A percentile compares a stretch with the other conserved stretches of the same genome.
These are phyloP conservation scores for Zaprionus nigranus DNA, from an alignment of 1,140 invertebrate species.

Conservation along the genomic window DNA sequence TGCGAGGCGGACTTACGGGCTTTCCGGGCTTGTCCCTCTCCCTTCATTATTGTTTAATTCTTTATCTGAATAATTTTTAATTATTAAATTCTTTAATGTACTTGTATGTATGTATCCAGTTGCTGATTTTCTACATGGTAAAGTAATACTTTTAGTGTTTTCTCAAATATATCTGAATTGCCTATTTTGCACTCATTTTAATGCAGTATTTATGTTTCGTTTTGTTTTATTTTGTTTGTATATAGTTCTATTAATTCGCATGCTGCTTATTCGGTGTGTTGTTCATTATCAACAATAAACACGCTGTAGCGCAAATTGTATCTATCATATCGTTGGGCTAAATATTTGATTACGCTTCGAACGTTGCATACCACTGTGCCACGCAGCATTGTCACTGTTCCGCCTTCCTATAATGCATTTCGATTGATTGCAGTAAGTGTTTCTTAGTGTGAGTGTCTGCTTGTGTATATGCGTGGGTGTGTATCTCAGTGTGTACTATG, in stretches of 20 bases:
- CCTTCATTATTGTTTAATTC: slow-evolving; percentile 12
- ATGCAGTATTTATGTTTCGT: slow-evolving; percentile 15
- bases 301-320: slow-evolving; percentile 72
- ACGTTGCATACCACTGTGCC: slow-evolving; percentile 40
- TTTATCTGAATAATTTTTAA: slow-evolving; percentile 49
- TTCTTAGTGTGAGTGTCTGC: slow-evolving; percentile 16
- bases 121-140: slow-evolving; percentile 65
- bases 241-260: slow-evolving; percentile 76
- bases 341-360: slow-evolving; percentile 78
- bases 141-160: slow-evolving; percentile 75
- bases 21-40: slow-evolving; percentile 8
- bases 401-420: slow-evolving; percentile 41
- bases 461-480: slow-evolving; percentile 16
- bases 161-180: slow-evolving; percentile 54
- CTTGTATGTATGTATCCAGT: slow-evolving; percentile 40
- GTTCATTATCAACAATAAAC: slow-evolving; percentile 70
- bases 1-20: slow-evolving; percentile 21
- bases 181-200: slow-evolving; percentile 43
- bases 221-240: slow-evolving; percentile 44
- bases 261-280: slow-evolving; percentile 74
- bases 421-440: slow-evolving; percentile 33
- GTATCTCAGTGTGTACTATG: slow-evolving; percentile 22
- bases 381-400: slow-evolving; percentile 14
- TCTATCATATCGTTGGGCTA: slow-evolving; percentile 81
- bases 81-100: slow-evolving; percentile 65